Evolutionary conservation across 2,888 invertebrate species (phyloP).

Genomic region (Dusona sp.): DNA sequence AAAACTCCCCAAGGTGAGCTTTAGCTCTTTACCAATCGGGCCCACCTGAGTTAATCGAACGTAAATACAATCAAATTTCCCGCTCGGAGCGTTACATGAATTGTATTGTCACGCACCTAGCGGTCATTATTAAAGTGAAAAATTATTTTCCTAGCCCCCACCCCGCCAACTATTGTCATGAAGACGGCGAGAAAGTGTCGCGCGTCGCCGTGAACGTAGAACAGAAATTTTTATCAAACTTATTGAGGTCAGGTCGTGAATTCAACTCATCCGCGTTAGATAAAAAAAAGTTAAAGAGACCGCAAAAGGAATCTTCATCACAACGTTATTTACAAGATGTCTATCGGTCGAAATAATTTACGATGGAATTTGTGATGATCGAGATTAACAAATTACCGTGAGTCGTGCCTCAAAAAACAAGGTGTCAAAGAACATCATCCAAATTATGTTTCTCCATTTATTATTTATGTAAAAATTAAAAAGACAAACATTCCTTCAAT

Average conservation of each 20-base stretch:
- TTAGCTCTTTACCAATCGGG: too few species aligned
- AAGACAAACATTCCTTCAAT: background rate
- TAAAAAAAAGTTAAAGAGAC: slow-evolving; percentile 14
- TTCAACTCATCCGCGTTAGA: slow-evolving; percentile 6
- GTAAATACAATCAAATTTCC: too few species aligned
- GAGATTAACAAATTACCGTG: slow-evolving; percentile 57
- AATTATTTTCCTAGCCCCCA: background rate
- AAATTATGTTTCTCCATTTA: background rate
- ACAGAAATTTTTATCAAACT: slow-evolving; percentile 11
- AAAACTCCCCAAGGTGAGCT: too few species aligned
- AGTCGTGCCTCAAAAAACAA: slow-evolving; percentile 45
- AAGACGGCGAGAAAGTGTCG: too few species aligned
- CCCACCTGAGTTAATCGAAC: too few species aligned
- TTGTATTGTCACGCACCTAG: background rate
- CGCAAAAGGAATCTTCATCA: slow-evolving; percentile 25
- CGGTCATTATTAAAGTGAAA: background rate
- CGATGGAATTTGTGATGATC: slow-evolving; percentile 46
- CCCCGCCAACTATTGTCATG: background rate
- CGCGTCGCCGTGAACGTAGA: slow-evolving; percentile 19
- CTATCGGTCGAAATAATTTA: slow-evolving; percentile 28
- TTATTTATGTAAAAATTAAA: background rate
- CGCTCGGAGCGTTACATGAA: too few species aligned
- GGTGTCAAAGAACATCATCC: slow-evolving; percentile 41
- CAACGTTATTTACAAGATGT: slow-evolving; percentile 60
- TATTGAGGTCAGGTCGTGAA: slow-evolving; percentile 48